Evolutionary conservation across 2,888 invertebrate species (phyloP).

Genomic region (Suillia variegata): DNA sequence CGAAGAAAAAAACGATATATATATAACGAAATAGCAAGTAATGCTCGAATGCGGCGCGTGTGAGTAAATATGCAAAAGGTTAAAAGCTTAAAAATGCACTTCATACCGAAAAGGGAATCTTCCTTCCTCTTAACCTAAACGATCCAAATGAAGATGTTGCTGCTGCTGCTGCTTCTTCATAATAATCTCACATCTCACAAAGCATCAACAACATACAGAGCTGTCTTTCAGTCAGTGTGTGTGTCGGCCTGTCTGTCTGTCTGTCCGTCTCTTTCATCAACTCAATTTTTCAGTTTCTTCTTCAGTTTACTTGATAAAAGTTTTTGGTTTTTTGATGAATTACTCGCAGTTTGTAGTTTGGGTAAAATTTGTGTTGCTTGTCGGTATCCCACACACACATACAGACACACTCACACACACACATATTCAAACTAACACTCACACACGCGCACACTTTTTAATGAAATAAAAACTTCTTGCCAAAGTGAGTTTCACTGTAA

Average conservation of each 20-base stretch:
- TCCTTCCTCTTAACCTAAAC: too few relatives aligned
- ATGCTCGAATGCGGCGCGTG: neutral
- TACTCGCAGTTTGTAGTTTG: conserved; percentile 40
- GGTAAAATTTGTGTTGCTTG: conserved; percentile 15
- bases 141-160: neutral
- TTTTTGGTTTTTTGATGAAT: conserved; percentile 47
- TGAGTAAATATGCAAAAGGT: conserved; percentile 42
- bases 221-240: too few relatives aligned
- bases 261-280: neutral
- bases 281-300: conserved; percentile 38
- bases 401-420: conserved; percentile 22
- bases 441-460: conserved; percentile 31
- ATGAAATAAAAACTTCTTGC: conserved; percentile 53
- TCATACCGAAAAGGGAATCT: too few relatives aligned
- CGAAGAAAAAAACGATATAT: neutral
- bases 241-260: too few relatives aligned
- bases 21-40: neutral
- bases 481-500: conserved; percentile 53
- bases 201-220: too few relatives aligned
- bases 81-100: conserved; percentile 36
- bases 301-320: conserved; percentile 29
- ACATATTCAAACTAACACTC: neutral
- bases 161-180: too few relatives aligned
- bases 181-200: too few relatives aligned
- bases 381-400: conserved; percentile 10